Base-by-base conservation (phyloP, 2,797 vertebrate genomes). In the Mallotus villosus region DNA sequence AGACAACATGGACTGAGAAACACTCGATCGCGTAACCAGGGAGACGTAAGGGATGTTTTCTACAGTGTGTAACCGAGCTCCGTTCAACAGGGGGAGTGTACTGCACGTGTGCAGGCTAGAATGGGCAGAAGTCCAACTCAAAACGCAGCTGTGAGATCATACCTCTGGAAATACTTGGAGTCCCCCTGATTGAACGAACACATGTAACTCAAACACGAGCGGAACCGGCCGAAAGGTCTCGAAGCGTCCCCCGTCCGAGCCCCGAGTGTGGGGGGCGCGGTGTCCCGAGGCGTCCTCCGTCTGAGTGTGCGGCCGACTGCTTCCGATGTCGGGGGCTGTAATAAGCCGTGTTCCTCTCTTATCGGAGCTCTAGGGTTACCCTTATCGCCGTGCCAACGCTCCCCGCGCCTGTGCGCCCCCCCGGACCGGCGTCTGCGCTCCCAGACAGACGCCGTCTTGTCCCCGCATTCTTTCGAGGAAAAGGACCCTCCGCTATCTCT, bases 401-500 rank as follows among this genome's bases (percentile, higher is more conserved):
- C 73, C 70, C 71, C 53, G 32, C 63, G 78, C 81, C 78, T 84
- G 78, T 87, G 87, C 81, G 84, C 80, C 41, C 85, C 80, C 41
- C 85, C 68, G 77, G 84, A 77, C 74, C 74, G 72, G 73, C 19
- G 85, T 84, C 82, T 84, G 61, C 68, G 72, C 82, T 83, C 85
- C 73, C 83, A 93, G 92, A 93, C 92, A 87, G 92, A 92, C 87
- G 90, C 79, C 87, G 86, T 89, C 86, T 88, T 90, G 90, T 93
- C 89, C 89, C 88, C 83, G 87, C 86, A 91, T 92, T 92, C 90
- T 87, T 90, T 81, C 81, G 67, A 76, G 73, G 80, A 90, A 90
- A 83, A 85, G 81, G 87, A 90, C 87, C 86, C 86, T 82, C 73
- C 63, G 73, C 88, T 87, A 89, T 86, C 80, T 86, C 70, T 78